Percentiles rank a stretch among this genome's conserved stretches.
These are phyloP conservation scores for Pteropus rufus DNA, from an alignment of 2,797 vertebrate species.

Conservation along the genomic window DNA sequence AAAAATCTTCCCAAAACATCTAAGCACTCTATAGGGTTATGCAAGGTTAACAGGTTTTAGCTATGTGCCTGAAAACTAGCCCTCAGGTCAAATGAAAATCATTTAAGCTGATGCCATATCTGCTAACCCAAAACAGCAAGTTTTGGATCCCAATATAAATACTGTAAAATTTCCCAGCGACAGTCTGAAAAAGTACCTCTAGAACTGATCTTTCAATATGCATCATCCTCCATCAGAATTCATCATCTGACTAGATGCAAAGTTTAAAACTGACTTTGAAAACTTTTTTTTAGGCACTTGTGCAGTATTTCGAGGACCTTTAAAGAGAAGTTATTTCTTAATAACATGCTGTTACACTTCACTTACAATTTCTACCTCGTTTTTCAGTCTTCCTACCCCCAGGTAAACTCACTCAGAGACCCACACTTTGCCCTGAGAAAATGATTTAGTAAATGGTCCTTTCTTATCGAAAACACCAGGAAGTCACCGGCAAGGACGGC, in stretches of 20 bases:
- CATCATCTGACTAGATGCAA: neutral
- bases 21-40: neutral
- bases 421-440: neutral
- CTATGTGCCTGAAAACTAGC: neutral
- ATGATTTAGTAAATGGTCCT: neutral
- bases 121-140: neutral
- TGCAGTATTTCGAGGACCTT: neutral
- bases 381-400: neutral
- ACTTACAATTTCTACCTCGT: neutral
- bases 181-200: slow-evolving; percentile 26
- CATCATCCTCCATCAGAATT: neutral
- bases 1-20: neutral
- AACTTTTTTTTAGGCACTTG: neutral
- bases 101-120: neutral
- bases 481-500: neutral
- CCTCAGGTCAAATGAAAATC: neutral
- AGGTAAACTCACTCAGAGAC: neutral
- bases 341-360: neutral
- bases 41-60: neutral
- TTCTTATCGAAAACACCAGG: neutral
- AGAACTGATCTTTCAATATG: neutral
- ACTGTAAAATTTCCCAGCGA: neutral
- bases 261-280: neutral
- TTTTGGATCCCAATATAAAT: neutral
- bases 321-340: neutral